phyloP scores from a whole-genome alignment of 2,888 invertebrate species.

The Dysmachus trigonus region DNA sequence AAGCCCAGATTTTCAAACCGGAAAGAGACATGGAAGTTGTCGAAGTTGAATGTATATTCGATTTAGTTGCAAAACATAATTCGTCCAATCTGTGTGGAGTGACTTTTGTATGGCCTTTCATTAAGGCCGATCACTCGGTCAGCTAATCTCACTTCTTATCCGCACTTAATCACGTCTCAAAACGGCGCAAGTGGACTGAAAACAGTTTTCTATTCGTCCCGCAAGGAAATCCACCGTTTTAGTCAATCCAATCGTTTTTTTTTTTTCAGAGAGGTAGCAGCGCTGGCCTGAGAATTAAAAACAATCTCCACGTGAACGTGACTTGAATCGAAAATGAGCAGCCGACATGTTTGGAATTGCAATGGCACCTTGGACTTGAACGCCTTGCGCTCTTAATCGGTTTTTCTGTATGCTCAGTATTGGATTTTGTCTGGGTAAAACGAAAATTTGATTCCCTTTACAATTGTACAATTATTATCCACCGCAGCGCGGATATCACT shows the following conservation, averaged over 20 bases:
- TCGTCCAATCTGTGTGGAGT: neutral
- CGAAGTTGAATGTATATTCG: neutral
- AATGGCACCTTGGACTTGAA: constrained; percentile 39
- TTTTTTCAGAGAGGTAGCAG: neutral
- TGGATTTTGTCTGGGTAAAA: neutral
- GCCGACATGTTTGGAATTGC: constrained; percentile 17
- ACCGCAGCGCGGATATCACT: neutral
- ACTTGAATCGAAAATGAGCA: constrained; percentile 13
- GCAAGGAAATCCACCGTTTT: constrained; percentile 15
- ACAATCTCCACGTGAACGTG: constrained; percentile 37
- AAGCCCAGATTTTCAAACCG: neutral
- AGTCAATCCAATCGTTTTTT: neutral
- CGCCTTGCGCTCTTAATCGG: constrained; percentile 15
- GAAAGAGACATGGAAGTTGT: constrained; percentile 14
- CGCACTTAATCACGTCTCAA: constrained; percentile 6
- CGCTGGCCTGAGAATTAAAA: constrained; percentile 10
- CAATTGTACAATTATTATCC: neutral
- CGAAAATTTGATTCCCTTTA: neutral
- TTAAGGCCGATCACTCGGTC: constrained; percentile 13
- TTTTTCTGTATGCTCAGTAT: constrained; percentile 6
- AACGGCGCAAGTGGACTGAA: constrained; percentile 1
- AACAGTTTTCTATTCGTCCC: constrained; percentile 17
- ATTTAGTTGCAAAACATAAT: neutral
- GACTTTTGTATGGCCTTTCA: neutral
- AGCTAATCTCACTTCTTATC: constrained; percentile 5